Conservation (phyloP, 2,113 vertebrate species). For the Thermophis baileyi region DNA sequence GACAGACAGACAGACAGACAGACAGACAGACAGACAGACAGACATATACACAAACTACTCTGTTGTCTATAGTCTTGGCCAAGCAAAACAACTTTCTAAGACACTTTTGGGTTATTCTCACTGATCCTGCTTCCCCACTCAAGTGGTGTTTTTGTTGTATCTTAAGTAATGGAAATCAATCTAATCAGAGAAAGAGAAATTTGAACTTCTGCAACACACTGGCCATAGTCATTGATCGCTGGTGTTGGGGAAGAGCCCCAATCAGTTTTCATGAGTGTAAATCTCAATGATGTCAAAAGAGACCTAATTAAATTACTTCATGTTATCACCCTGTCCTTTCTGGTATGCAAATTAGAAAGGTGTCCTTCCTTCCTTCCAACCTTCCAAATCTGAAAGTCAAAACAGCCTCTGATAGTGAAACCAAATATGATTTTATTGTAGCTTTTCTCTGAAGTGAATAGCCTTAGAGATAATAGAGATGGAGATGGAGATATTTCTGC, state of each 20-base stretch:
- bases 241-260: neutral
- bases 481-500: neutral
- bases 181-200: neutral
- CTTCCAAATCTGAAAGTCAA: neutral
- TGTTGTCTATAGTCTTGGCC: neutral
- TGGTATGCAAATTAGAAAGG: neutral
- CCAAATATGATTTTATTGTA: neutral
- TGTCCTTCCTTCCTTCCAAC: no score
- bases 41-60: neutral
- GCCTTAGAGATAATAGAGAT: neutral
- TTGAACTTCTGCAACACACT: neutral
- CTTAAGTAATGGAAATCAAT: neutral
- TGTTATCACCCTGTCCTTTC: neutral
- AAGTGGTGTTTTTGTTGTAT: neutral
- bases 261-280: neutral
- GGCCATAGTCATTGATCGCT: neutral
- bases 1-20: neutral
- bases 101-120: neutral
- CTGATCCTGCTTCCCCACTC: conserved; percentile 5
- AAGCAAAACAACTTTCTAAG: conserved; percentile 10
- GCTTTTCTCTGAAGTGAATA: neutral
- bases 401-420: neutral
- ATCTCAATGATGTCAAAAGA: neutral
- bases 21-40: neutral
- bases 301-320: conserved; percentile 2